Conservation (phyloP, 2,797 vertebrate genomes). For the Alosa sapidissima region DNA sequence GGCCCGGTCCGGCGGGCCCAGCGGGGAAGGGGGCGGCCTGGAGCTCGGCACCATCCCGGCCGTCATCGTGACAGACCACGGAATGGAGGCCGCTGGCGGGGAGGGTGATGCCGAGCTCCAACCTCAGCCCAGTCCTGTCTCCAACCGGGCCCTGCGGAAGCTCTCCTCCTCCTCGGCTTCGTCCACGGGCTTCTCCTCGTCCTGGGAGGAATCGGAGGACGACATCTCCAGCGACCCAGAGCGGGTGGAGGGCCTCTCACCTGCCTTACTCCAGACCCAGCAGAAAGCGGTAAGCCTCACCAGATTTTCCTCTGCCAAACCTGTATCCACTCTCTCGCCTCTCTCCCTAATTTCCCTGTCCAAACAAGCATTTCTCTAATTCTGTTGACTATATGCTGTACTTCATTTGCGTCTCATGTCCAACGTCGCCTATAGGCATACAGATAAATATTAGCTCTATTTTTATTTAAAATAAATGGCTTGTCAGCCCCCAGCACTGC, state of each 20-base stretch:
- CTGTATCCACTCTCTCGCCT: not conserved
- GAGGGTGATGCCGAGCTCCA: slow-evolving; percentile 44
- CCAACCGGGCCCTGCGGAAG: slow-evolving; percentile 79
- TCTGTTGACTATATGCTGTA: not conserved
- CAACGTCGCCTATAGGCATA: not conserved
- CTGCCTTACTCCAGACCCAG: slow-evolving; percentile 83
- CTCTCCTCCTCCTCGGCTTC: slow-evolving; percentile 96
- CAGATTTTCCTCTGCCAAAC: not conserved
- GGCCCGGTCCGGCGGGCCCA: not conserved
- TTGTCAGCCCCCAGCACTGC: not conserved
- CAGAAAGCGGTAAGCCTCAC: slow-evolving; percentile 90
- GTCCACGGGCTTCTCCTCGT: slow-evolving; percentile 96
- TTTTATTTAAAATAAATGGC: not conserved
- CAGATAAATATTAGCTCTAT: slow-evolving; percentile 17
- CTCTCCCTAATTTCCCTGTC: slow-evolving; percentile 8
- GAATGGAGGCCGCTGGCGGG: slow-evolving; percentile 72
- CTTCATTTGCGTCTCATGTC: not conserved
- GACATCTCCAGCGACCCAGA: slow-evolving; percentile 96
- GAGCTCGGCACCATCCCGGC: slow-evolving; percentile 76
- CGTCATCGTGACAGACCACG: slow-evolving; percentile 91
- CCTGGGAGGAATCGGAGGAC: slow-evolving; percentile 97
- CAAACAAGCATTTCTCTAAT: slow-evolving; percentile 13
- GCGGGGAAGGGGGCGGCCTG: slow-evolving; percentile 16
- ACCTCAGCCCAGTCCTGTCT: slow-evolving; percentile 62
- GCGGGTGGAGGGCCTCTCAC: slow-evolving; percentile 80